Percentiles rank a stretch among this genome's conserved stretches.
Conservation (phyloP, 2,113 vertebrate genomes). For the Felis catus region DNA sequence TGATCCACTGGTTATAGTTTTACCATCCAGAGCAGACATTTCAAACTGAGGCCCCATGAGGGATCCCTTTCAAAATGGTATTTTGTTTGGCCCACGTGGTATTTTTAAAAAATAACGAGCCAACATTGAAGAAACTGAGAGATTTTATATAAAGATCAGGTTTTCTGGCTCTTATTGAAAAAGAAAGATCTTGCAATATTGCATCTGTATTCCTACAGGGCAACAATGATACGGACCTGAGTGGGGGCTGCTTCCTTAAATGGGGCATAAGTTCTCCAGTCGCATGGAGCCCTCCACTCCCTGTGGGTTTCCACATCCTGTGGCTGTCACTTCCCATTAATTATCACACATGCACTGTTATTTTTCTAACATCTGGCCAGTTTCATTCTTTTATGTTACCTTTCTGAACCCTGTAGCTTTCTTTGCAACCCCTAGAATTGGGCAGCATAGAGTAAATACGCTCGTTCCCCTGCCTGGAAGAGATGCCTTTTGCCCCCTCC, state of each 20-base stretch:
- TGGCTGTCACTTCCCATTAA: background rate
- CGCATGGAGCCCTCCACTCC: background rate
- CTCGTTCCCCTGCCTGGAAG: background rate
- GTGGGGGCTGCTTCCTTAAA: background rate
- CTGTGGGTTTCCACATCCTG: background rate
- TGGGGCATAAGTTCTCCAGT: background rate
- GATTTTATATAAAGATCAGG: conserved; percentile 50
- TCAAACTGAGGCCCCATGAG: background rate
- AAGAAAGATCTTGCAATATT: background rate
- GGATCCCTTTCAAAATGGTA: background rate
- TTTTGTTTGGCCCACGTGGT: conserved; percentile 2
- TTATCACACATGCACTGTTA: background rate
- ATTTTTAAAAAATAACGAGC: conserved; percentile 47
- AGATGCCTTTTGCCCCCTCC: background rate
- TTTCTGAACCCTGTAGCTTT: background rate
- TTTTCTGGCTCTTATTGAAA: conserved; percentile 9
- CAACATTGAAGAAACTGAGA: conserved; percentile 13
- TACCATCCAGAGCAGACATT: conserved; percentile 8
- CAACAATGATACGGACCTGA: background rate
- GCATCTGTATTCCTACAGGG: background rate
- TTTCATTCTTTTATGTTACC: background rate
- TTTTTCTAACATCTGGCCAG: background rate
- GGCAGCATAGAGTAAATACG: background rate
- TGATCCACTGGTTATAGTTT: background rate
- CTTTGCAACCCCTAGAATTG: background rate